A percentile compares a stretch with the other conserved stretches of the same genome.
Conservation (phyloP, 30 jellyfish, hydroid and myxozoan species). For the Cassiopea xamachana region DNA sequence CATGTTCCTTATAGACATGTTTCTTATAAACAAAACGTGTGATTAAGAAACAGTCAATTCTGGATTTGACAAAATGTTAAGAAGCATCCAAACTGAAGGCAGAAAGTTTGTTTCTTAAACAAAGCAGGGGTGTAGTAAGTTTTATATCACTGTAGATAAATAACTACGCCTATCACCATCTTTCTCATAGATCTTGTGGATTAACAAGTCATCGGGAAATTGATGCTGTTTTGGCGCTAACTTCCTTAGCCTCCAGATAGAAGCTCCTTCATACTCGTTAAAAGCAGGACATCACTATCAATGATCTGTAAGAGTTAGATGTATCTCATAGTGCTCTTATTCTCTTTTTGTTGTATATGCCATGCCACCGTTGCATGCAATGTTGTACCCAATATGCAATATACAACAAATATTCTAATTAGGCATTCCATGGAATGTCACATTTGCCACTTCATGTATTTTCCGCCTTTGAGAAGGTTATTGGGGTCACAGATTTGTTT, state of each 20-base stretch:
- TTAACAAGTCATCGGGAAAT: conserved; percentile 88
- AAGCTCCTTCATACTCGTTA: background rate
- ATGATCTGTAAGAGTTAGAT: conserved; percentile 2
- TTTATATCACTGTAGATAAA: no score
- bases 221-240: conserved; percentile 92
- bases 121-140: no score
- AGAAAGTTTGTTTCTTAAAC: no score
- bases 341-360: background rate
- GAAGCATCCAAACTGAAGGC: no score
- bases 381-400: background rate
- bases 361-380: background rate
- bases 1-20: no score
- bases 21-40: no score
- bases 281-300: background rate
- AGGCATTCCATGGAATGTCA: no score
- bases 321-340: background rate
- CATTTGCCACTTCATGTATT: no score
- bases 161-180: background rate
- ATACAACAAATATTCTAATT: background rate
- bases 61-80: no score
- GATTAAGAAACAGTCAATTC: no score
- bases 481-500: no score
- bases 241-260: conserved; percentile 76
- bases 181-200: conserved; percentile 67
- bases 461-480: no score